Conservation (phyloP, 2,113 vertebrate species). For the Ornithorhynchus anatinus region DNA sequence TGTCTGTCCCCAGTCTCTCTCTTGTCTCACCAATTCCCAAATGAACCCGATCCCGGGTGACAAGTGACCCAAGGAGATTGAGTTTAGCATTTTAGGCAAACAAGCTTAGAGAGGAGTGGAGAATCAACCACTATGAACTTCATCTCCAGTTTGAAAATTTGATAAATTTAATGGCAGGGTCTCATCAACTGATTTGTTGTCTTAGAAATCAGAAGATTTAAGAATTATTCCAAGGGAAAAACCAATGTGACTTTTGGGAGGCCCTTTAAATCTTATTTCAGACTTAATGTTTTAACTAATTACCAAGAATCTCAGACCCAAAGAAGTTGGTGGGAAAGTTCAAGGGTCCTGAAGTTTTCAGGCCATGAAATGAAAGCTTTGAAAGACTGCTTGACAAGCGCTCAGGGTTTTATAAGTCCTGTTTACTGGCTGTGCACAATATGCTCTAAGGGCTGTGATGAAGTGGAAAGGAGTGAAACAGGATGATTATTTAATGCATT, state of each 20-base stretch:
- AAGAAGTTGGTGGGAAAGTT: background rate
- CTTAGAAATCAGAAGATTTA: background rate
- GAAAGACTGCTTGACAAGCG: background rate
- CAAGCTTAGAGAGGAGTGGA: background rate
- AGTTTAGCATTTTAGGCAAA: too few relatives aligned
- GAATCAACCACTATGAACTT: background rate
- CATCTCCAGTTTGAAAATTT: background rate
- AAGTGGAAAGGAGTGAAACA: background rate
- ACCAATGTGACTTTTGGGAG: too few relatives aligned
- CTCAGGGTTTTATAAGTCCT: background rate
- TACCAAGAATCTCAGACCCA: background rate
- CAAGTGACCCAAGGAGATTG: too few relatives aligned
- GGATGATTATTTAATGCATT: background rate
- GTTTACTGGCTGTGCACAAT: background rate
- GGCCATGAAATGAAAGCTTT: background rate
- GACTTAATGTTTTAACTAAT: background rate
- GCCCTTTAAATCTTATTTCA: background rate
- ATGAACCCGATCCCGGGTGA: too few relatives aligned
- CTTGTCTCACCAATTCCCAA: too few relatives aligned
- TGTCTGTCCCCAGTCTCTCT: too few relatives aligned
- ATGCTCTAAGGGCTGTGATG: background rate
- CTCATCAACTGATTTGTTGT: background rate
- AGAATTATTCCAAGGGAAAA: background rate
- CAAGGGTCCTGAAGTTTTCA: background rate
- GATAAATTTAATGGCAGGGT: background rate